Percentiles rank a stretch among this genome's conserved stretches.
phyloP scores from a whole-genome alignment of 2,113 vertebrate species.

The Laterallus jamaicensis region DNA sequence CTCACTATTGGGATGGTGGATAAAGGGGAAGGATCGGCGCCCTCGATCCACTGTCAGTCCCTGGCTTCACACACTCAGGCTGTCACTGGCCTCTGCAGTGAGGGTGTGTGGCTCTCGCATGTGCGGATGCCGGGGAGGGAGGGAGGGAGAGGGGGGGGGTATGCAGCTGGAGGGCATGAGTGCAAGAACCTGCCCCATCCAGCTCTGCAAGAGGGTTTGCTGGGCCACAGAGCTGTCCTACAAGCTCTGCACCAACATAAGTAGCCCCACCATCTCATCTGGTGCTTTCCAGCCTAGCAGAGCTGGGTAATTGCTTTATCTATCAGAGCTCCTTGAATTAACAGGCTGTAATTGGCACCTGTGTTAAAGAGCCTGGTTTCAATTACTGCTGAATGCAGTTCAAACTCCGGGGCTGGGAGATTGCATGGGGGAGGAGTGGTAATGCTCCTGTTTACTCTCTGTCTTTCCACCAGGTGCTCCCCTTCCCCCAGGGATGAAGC shows the following conservation, averaged over 20 bases:
- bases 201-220: background rate
- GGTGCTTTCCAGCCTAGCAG: background rate
- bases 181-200: background rate
- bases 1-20: background rate
- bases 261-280: background rate
- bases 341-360: constrained; percentile 38
- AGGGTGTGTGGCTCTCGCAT: accelerated
- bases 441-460: background rate
- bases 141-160: too few relatives aligned
- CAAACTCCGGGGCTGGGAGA: background rate
- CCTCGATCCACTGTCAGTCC: background rate
- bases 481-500: constrained; percentile 27
- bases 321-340: constrained; percentile 7
- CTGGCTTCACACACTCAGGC: background rate
- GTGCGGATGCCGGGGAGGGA: background rate
- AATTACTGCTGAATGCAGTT: constrained; percentile 22
- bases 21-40: background rate
- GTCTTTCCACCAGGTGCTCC: constrained; percentile 54
- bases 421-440: background rate
- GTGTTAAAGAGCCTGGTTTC: constrained; percentile 38
- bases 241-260: background rate
- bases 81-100: accelerated
- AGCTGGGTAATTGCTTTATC: constrained; percentile 16
- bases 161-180: background rate
- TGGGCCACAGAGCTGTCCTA: background rate